Evolutionary conservation across 1,140 invertebrate species (phyloP), one percentile per base, ranked within the genome.

Genomic region (Ruditapes philippinarum): DNA sequence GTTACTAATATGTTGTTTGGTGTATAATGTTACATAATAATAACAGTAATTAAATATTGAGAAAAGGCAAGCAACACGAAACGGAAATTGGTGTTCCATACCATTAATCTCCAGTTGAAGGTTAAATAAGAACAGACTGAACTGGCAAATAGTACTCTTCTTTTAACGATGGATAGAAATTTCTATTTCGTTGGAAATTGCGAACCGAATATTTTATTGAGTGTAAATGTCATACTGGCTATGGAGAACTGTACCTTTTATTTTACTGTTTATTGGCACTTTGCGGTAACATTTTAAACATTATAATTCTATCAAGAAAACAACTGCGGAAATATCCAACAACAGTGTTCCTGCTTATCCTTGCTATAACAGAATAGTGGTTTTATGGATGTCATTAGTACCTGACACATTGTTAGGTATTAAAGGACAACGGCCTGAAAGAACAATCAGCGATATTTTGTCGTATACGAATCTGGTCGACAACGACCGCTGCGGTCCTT

Each of bases 261-360:
- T 62, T 2, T 42, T 60, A 19, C 33, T 81, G 7, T 4, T 42
- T 0, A 60, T 81, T 31, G 79, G 79, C 11, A 62, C 57, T 14
- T n/a, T 40, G 14, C 33, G 79, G 79, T 9, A 81, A 81, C 51
- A 42, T 60, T 31, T 12, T 81, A 40, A 81, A 62, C 25, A 81
- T 81, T 38, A 81, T 65, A 1, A 62, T 81, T 40, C 28, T 81
- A 31, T 81, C 79, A 33, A 38, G 79, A 28, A 36, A 36, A 14
- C 28, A 62, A 22, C 51, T 81, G 11, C 22, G 79, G 12, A 62
- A 81, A 14, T 81, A 45, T 42, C 65, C 79, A 1, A 62, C 57
- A 7, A 40, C 25, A 9, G 33, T 57, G 3, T 81, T 45, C 33
- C 25, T 81, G 28, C 49, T 81, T n/a, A 60, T 62, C 4, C 57